A percentile compares a stretch with the other conserved stretches of the same genome.
Conservation (phyloP, 2,113 vertebrate species). For the Dipodomys spectabilis region DNA sequence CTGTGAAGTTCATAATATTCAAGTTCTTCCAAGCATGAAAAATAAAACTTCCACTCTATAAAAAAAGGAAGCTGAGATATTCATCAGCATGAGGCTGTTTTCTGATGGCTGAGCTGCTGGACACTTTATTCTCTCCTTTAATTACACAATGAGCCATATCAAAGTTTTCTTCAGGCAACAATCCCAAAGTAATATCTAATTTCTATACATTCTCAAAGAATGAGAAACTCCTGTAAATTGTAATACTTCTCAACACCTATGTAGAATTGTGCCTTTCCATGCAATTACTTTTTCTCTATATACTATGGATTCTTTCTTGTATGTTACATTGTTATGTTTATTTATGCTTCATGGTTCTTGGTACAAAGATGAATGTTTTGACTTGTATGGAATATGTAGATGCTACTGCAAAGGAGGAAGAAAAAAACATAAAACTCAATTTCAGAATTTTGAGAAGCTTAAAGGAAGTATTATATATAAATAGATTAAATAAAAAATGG, state of each 20-base stretch:
- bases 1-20: background rate
- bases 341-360: background rate
- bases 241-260: background rate
- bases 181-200: background rate
- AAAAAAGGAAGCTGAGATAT: background rate
- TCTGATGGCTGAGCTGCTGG: background rate
- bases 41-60: background rate
- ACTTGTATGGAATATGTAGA: background rate
- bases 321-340: background rate
- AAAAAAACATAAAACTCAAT: background rate
- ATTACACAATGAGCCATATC: background rate
- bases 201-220: background rate
- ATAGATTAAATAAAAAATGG: background rate
- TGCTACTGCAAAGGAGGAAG: background rate
- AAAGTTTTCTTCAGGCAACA: background rate
- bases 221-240: background rate
- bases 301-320: background rate
- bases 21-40: background rate
- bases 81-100: background rate
- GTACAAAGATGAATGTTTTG: background rate
- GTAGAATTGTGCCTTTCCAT: background rate
- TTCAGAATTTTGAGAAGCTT: background rate
- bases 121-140: background rate
- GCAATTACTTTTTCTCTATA: background rate
- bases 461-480: background rate